Conservation (phyloP, 92 coral and sea anemone species). For the Isaurus tuberculatus region DNA sequence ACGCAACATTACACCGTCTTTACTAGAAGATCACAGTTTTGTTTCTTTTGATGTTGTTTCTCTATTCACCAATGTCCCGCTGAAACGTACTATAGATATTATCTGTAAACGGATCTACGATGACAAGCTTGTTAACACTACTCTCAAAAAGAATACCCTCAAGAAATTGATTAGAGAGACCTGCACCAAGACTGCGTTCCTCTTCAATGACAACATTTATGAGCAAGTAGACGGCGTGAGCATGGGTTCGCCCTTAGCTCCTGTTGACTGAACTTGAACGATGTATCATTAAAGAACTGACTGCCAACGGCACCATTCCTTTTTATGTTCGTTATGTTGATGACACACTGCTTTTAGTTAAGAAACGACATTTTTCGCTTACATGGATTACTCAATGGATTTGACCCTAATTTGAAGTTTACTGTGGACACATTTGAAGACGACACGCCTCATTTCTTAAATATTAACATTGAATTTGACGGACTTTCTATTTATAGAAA, state of each 20-base stretch:
- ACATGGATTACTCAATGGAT: neutral
- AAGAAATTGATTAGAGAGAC: conserved; percentile 55
- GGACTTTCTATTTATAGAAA: conserved; percentile 46
- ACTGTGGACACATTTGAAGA: conserved; percentile 39
- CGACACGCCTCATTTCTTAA: conserved; percentile 37
- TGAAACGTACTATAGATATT: conserved; percentile 12
- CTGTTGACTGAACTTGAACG: conserved; percentile 58
- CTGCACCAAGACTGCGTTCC: conserved; percentile 53
- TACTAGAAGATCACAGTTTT: conserved; percentile 1
- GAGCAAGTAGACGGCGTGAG: conserved; percentile 55
- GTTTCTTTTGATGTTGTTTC: conserved; percentile 22
- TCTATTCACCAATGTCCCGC: conserved; percentile 22
- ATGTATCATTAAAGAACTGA: conserved; percentile 34
- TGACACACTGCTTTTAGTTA: conserved; percentile 33
- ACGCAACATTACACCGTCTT: conserved; percentile 4
- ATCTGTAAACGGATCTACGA: conserved; percentile 36
- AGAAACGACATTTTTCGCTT: conserved; percentile 31
- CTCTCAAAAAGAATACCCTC: conserved; percentile 37
- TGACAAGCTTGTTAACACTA: conserved; percentile 39
- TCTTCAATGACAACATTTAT: conserved; percentile 22
- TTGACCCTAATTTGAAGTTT: conserved; percentile 32
- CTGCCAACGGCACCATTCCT: conserved; percentile 15
- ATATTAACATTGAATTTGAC: conserved; percentile 34
- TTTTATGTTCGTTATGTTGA: conserved; percentile 33
- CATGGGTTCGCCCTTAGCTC: conserved; percentile 49